phyloP scores from a whole-genome alignment of 2,113 vertebrate genomes.

The Xiphophorus couchianus region DNA sequence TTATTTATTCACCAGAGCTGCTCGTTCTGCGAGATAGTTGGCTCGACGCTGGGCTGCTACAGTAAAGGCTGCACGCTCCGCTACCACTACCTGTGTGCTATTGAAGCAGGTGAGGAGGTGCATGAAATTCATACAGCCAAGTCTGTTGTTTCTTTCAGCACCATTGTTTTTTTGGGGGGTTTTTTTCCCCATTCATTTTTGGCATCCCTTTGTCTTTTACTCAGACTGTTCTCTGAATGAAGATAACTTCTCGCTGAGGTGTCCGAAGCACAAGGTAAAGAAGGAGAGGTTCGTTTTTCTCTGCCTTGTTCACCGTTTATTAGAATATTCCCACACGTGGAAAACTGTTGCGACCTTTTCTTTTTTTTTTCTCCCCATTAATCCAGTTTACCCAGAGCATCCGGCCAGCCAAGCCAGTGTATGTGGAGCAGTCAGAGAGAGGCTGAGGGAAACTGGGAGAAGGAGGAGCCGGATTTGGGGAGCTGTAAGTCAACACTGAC shows the following conservation, averaged over 20 bases:
- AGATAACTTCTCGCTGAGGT: constrained; percentile 98
- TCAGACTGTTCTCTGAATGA: constrained; percentile 97
- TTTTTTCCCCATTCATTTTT: not conserved
- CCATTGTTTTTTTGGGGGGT: no score
- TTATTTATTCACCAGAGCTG: constrained; percentile 84
- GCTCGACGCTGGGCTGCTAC: constrained; percentile 98
- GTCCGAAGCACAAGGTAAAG: constrained; percentile 99
- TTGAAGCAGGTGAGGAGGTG: constrained; percentile 91
- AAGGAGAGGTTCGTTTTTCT: constrained; percentile 62
- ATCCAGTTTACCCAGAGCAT: constrained; percentile 75
- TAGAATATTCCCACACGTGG: not conserved
- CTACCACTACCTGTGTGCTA: constrained; percentile 97
- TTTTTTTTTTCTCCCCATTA: not conserved
- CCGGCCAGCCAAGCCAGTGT: constrained; percentile 74
- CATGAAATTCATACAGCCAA: not conserved
- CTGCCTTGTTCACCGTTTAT: constrained; percentile 7
- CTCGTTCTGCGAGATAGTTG: constrained; percentile 94
- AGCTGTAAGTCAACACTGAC: constrained; percentile 62
- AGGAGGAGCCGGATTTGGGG: constrained; percentile 50
- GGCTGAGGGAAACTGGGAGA: constrained; percentile 72
- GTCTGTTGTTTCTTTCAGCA: not conserved
- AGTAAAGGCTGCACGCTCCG: constrained; percentile 97
- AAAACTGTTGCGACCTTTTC: not conserved
- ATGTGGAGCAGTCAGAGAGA: constrained; percentile 83
- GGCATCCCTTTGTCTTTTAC: constrained; percentile 45